These are phyloP conservation scores for Drosophila affinis DNA, from an alignment of 2,888 invertebrate genomes.

Conservation along the genomic window DNA sequence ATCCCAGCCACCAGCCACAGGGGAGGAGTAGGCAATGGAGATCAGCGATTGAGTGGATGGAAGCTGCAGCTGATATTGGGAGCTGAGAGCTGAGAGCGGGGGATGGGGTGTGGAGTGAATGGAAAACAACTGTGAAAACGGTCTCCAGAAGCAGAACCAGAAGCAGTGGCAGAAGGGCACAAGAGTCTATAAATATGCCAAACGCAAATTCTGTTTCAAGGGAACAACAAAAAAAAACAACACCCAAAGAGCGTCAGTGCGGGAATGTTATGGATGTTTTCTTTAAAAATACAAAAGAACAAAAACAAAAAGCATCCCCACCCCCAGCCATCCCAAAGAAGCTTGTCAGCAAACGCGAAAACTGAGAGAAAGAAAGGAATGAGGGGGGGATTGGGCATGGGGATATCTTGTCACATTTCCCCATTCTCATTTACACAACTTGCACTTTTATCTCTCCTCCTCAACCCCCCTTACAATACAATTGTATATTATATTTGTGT, in stretches of 20 bases:
- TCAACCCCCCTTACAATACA: no score
- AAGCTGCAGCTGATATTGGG: slow-evolving; percentile 4
- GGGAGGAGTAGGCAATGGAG: not conserved
- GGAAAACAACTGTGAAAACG: slow-evolving; percentile 42
- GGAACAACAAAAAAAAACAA: not conserved
- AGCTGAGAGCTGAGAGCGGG: not conserved
- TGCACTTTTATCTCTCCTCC: slow-evolving; percentile 9
- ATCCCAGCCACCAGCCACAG: not conserved
- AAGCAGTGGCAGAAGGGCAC: not conserved
- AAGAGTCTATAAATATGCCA: slow-evolving; percentile 30
- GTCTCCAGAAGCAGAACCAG: not conserved
- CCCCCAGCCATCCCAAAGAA: not conserved
- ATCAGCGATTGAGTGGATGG: not conserved
- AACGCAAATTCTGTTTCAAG: slow-evolving; percentile 8
- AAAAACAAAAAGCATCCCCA: not conserved
- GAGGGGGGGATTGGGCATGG: slow-evolving; percentile 1
- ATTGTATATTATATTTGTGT: no score
- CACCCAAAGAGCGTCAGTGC: not conserved
- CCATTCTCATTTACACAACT: slow-evolving; percentile 20
- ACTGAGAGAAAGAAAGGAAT: slow-evolving; percentile 25
- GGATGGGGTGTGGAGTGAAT: slow-evolving; percentile 8
- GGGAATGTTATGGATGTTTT: slow-evolving; percentile 27
- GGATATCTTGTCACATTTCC: slow-evolving; percentile 29
- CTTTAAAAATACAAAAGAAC: slow-evolving; percentile 35
- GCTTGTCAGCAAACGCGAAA: slow-evolving; percentile 35